Evolutionary conservation across 1,140 invertebrate genomes (phyloP).

Genomic region (Bombus difficillimus): DNA sequence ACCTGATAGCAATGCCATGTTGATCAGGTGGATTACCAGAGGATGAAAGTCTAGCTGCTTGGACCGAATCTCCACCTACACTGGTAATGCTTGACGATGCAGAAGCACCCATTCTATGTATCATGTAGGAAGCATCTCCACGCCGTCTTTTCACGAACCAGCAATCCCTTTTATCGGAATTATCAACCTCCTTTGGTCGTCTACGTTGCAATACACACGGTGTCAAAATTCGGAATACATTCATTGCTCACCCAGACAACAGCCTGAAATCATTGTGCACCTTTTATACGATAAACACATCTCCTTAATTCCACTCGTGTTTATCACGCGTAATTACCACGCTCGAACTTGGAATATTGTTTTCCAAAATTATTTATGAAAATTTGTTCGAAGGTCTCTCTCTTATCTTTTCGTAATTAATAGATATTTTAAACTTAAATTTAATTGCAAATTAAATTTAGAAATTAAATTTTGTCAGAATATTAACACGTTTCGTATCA

Average conservation of each 20-base stretch:
- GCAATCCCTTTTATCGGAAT: conserved; percentile 78
- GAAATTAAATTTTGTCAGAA: neutral
- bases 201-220: conserved; percentile 85
- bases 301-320: neutral
- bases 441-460: too few species aligned
- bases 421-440: neutral
- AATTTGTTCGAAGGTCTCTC: neutral
- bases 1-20: conserved; percentile 80
- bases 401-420: neutral
- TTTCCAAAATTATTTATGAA: too few species aligned
- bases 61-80: conserved; percentile 79
- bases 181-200: conserved; percentile 82
- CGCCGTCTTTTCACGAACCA: conserved; percentile 82
- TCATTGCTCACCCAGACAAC: conserved; percentile 85
- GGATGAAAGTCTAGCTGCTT: conserved; percentile 80
- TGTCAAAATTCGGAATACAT: conserved; percentile 84
- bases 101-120: conserved; percentile 82
- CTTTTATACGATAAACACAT: conserved; percentile 4
- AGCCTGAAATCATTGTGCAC: conserved; percentile 75
- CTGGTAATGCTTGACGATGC: conserved; percentile 81
- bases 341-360: neutral
- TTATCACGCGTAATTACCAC: neutral
- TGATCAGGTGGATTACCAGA: conserved; percentile 77
- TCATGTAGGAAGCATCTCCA: conserved; percentile 81
- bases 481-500: neutral